Base-by-base conservation (phyloP, 2,888 invertebrate genomes). In the Drosophila koepferae region DNA sequence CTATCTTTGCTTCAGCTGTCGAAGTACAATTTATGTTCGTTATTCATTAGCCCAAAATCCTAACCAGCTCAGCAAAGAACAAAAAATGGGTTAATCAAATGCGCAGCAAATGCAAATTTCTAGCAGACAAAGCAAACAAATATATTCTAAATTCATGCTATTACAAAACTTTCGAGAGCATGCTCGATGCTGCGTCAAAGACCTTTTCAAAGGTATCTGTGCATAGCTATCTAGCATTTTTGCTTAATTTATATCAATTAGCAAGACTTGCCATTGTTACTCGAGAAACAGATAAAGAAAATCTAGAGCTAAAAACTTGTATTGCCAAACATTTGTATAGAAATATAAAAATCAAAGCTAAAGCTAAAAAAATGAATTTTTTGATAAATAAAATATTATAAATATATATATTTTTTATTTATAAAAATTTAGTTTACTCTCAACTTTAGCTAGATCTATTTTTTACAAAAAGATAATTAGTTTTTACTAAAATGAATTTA, bases 21-120 rank as follows among this genome's bases (percentile, higher is more conserved):
- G 72, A 87, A 81, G 41, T 43, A 63, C 66, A 73, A 81, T 81
- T 81, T 83, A 82, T 85, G 77, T 72, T 58, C 55, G 77, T 80
- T 82, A 38, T 86, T 83, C 76, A 83, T 90, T 90, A 83, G 66
- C 53, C 49, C 28, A 51, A 51, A 34, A 7, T 49, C 49, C n/a
- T 49, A 23, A 2, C 20, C 49, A 10, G 6, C 31, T 8, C 20
- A 14, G 23, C 23, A 23, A 23, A 23, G 23, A 23, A 23, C 23
- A 49, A 34, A 46, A 86, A 90, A 85, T 90, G 72, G 86, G 86
- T 80, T 87, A 86, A 86, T 74, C 63, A 72, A 60, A 86, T 86
- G 77, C 90, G 59, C 59, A 64, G 73, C 66, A 81, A 53, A 77
- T 63, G 63, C 77, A 20, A 70, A 80, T 75, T 74, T 54, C 4